Evolutionary conservation across 2,888 invertebrate genomes (phyloP).

Genomic region (Ischnus inquisitorius): DNA sequence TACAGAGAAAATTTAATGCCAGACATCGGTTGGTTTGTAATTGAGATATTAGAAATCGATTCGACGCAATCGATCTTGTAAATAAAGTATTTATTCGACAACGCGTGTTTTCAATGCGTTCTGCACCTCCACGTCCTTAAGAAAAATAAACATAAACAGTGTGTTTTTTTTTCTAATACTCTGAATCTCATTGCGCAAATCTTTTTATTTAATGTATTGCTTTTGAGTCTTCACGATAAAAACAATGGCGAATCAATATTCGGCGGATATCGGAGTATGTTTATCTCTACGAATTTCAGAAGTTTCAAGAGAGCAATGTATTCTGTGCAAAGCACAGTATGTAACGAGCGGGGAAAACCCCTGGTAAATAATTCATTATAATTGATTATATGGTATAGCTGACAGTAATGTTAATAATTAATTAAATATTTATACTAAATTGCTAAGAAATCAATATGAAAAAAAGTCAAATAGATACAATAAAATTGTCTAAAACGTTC

Average conservation of each 20-base stretch:
- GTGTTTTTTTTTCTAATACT: too few relatives aligned
- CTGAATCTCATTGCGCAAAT: neutral
- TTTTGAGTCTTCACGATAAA: neutral
- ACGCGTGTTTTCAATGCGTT: neutral
- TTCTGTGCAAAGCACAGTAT: neutral
- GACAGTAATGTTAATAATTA: neutral
- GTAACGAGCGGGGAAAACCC: neutral
- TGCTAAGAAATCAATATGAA: too few relatives aligned
- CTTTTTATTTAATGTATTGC: neutral
- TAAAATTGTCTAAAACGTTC: slow-evolving; percentile 4
- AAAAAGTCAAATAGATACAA: neutral
- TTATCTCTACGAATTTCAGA: neutral
- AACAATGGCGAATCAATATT: neutral
- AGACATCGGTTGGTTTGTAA: slow-evolving; percentile 41
- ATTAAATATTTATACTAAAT: too few relatives aligned
- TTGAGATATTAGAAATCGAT: slow-evolving; percentile 12
- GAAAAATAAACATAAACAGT: neutral
- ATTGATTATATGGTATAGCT: neutral
- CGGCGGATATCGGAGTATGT: neutral
- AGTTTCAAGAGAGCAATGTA: slow-evolving; percentile 2
- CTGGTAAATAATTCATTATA: neutral
- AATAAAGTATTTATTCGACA: slow-evolving; percentile 64
- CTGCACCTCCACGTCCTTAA: neutral
- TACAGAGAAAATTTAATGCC: slow-evolving; percentile 32
- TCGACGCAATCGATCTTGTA: slow-evolving; percentile 42